Conservation (phyloP, 2,113 vertebrate species). For the Paradoxurus hermaphroditus region DNA sequence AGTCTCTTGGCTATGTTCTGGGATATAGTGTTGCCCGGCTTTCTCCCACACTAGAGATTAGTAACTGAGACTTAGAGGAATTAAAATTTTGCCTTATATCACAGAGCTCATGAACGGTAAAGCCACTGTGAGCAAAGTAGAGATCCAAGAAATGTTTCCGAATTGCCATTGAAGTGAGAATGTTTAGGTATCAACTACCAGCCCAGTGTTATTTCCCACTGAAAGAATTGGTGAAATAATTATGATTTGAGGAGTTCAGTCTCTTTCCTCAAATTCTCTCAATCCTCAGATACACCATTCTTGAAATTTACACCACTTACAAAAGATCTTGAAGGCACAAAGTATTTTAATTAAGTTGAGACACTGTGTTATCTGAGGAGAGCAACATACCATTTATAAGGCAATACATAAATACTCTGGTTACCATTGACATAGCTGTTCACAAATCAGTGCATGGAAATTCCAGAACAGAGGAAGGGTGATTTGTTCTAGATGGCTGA, state of each 20-base stretch:
- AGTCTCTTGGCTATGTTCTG: not conserved
- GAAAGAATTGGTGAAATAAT: not conserved
- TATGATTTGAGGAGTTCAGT: not conserved
- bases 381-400: not conserved
- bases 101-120: not conserved
- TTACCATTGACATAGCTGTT: not conserved
- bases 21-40: not conserved
- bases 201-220: not conserved
- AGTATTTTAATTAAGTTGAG: not conserved
- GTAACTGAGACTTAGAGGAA: not conserved
- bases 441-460: not conserved
- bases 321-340: not conserved
- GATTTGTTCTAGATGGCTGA: not conserved
- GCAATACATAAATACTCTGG: not conserved
- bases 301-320: not conserved
- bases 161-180: not conserved
- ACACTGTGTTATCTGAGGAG: not conserved
- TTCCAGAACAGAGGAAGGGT: not conserved
- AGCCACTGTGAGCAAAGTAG: not conserved
- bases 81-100: not conserved
- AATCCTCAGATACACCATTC: not conserved
- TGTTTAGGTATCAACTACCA: not conserved
- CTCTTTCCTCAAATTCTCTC: not conserved
- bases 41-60: not conserved
- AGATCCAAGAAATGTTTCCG: not conserved